Evolutionary conservation across 1,140 invertebrate genomes (phyloP).

Genomic region (Zaprionus kolodkinae): DNA sequence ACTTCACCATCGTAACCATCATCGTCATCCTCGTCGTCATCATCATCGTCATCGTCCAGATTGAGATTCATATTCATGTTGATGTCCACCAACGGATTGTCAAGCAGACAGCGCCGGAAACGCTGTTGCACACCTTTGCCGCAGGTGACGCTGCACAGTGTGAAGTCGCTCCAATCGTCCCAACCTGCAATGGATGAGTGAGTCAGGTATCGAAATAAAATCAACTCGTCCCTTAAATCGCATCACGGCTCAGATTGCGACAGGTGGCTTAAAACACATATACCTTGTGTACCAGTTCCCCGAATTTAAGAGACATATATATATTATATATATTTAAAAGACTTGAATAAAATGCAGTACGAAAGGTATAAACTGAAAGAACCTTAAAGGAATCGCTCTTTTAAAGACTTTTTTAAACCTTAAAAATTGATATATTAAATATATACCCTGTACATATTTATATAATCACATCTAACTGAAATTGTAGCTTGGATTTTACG

Average conservation of each 20-base stretch:
- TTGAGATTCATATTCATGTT: constrained; percentile 80
- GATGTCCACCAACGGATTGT: constrained; percentile 81
- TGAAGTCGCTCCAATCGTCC: constrained; percentile 87
- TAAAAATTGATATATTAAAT: not conserved
- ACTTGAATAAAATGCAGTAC: not conserved
- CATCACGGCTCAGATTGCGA: not conserved
- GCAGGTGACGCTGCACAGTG: constrained; percentile 86
- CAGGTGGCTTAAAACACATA: not conserved
- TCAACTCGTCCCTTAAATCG: constrained; percentile 1
- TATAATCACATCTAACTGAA: not conserved
- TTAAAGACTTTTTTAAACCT: not conserved
- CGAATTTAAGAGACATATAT: not conserved
- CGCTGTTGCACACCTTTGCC: constrained; percentile 86
- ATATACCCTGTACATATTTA: not conserved
- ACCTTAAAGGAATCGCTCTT: not conserved
- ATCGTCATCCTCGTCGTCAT: constrained; percentile 46
- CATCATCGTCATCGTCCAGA: constrained; percentile 55
- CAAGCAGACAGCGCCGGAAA: constrained; percentile 85
- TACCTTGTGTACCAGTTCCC: no score
- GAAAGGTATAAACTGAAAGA: not conserved
- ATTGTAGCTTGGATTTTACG: constrained; percentile 44
- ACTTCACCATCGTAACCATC: constrained; percentile 1
- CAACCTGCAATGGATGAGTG: constrained; percentile 79
- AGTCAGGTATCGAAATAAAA: constrained; percentile 6
- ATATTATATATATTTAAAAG: not conserved